Percentiles rank a stretch among this genome's conserved stretches.
Conservation (phyloP, 2,888 invertebrate species). For the Apeira syringaria region DNA sequence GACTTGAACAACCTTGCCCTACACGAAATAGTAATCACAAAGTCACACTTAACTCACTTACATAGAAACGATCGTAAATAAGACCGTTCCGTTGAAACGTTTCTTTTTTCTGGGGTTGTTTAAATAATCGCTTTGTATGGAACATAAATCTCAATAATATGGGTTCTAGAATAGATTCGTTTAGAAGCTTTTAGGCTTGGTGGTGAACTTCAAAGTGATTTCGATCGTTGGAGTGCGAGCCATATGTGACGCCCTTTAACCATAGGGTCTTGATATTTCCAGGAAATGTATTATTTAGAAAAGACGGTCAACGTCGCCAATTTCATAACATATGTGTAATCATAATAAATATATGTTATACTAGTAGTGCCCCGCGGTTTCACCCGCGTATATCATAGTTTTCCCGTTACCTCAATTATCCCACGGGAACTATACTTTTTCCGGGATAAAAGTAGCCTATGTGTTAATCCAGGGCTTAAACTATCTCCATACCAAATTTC, state of each 20-base stretch:
- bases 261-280: too few relatives aligned
- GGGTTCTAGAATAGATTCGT: slow-evolving; percentile 31
- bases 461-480: too few relatives aligned
- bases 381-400: too few relatives aligned
- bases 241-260: neutral
- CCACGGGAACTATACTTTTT: too few relatives aligned
- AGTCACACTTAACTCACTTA: slow-evolving; percentile 46
- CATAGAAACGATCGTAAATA: slow-evolving; percentile 40
- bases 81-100: slow-evolving; percentile 48
- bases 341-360: too few relatives aligned
- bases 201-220: slow-evolving; percentile 4
- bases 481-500: too few relatives aligned
- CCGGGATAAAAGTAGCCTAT: too few relatives aligned
- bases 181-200: slow-evolving; percentile 23
- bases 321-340: too few relatives aligned
- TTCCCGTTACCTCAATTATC: too few relatives aligned
- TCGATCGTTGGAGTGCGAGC: neutral
- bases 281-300: too few relatives aligned
- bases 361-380: too few relatives aligned
- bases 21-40: slow-evolving; percentile 22
- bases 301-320: too few relatives aligned
- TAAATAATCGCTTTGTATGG: slow-evolving; percentile 50
- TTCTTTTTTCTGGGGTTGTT: slow-evolving; percentile 49
- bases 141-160: slow-evolving; percentile 56
- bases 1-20: neutral